These are phyloP conservation scores for Strigamia maritima DNA, from an alignment of 2,888 invertebrate genomes.

Conservation along the genomic window DNA sequence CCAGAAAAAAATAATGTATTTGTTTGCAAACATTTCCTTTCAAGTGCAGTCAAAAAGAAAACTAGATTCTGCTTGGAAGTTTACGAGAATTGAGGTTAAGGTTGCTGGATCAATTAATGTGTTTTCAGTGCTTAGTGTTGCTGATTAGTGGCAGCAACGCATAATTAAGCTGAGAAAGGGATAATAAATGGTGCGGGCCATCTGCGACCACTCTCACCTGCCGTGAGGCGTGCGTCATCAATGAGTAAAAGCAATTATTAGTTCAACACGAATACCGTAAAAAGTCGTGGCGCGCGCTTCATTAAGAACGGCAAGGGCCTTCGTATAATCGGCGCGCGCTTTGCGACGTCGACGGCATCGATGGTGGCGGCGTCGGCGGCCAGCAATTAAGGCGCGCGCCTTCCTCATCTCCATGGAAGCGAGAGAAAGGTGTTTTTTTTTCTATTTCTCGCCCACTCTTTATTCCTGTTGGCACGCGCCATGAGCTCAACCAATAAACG, in stretches of 20 bases:
- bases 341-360: neutral
- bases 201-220: constrained; percentile 10
- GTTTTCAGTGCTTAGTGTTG: neutral
- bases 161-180: neutral
- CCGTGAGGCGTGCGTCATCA: constrained; percentile 4
- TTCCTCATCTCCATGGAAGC: constrained; percentile 10
- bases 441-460: constrained; percentile 10
- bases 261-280: neutral
- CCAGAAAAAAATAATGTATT: neutral
- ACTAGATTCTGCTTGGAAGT: no score
- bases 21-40: neutral
- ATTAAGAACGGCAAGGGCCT: constrained; percentile 5
- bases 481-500: constrained; percentile 15
- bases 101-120: neutral
- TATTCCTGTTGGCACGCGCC: constrained; percentile 15
- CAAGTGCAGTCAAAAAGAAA: no score
- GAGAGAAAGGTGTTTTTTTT: constrained; percentile 13
- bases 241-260: constrained; percentile 5
- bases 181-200: constrained; percentile 1
- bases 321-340: constrained; percentile 1
- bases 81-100: neutral
- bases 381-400: constrained; percentile 10
- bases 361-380: neutral
- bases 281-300: constrained; percentile 5
- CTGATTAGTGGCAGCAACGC: neutral